Base-by-base conservation (phyloP, 2,797 vertebrate species). In the Karalla daura region DNA sequence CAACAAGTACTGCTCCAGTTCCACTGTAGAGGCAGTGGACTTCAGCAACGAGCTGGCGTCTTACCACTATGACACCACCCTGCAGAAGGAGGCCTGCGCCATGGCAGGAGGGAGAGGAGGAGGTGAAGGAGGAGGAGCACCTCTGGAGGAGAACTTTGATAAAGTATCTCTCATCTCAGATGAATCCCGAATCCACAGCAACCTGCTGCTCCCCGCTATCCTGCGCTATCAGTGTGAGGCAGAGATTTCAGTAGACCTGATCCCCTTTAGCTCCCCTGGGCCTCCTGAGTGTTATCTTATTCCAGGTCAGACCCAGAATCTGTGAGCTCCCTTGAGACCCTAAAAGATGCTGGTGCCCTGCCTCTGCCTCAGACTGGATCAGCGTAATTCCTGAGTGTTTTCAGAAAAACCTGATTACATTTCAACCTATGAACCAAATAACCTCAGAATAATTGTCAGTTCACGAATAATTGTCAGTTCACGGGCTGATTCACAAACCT, bases 21-120 rank as follows among this genome's bases (percentile, higher is more conserved):
- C 86, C 0, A 33, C 84, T 0, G 94, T 94, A 65, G 91, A 93
- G 83, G 81, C 81, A 0, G 91, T 94, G 54, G 91, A 91, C 76
- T 90, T 95, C 79, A 94, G 93, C 86, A 94, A 94, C 0, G 93
- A 96, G 78, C 63, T 93, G 73, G 93, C 86, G 28, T 95, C 95
- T 2, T 94, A 94, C 61, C 92, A 92, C 51, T 93, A 87, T 0
- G 93, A 94, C 84, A 94, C 76, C 62, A 88, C 89, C 0, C 74
- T 82, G 20, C 94, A 93, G 73, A 95, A 90, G 62, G 92, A 93
- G 53, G 63, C 86, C 3, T 50, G 54, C 53, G 56, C 76, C 15
- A 41, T 27, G 24, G 63, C 64, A 13, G 66, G 64, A n/a, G n/a
- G n/a, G n/a, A n/a, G n/a, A n/a, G n/a, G n/a, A n/a, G n/a, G n/a